Base-by-base conservation (phyloP, 30 jellyfish, hydroid and myxozoan genomes). In the Cassiopea xamachana region DNA sequence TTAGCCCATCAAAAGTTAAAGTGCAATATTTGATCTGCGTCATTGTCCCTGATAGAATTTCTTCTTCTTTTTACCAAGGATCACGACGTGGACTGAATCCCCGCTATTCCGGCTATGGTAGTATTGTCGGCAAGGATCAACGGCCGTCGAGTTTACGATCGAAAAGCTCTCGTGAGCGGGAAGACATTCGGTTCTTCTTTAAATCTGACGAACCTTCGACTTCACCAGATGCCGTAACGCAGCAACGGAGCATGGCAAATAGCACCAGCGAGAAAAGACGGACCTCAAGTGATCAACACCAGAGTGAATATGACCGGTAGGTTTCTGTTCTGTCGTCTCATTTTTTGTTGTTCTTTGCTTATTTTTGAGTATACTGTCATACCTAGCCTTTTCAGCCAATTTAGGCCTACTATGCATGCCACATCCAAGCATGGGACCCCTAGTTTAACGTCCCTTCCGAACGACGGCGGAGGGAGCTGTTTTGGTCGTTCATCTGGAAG, bases 91-190 rank as follows among this genome's bases (percentile, higher is more conserved):
- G 74, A 46, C 90, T 46, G 51, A n/a, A 46, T 1, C 48, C 82
- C 13, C 90, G 90, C 49, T 82, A 82, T 69, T 82, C 90, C 46
- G 90, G 90, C 61, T 68, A 82, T 67, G 87, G 87, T 47, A 79
- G 55, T 55, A 16, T 60, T 15, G 10, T 60, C 58, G 51, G 55
- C 39, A 75, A 86, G 9, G 93, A 75, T 14, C 80, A 60, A 60
- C 64, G 93, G 60, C 93, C 93, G 1, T 55, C 93, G 39, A 86
- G 93, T 69, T 46, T 86, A 82, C 93, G 93, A 14, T 61, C 85
- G 67, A 86, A 86, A 48, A 59, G 73, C 60, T 79, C 87, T 46
- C 67, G 93, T 8, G 93, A 86, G 13, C 74, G 93, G 55, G 93
- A 74, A 58, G 93, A 86, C 76, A 86, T 86, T 49, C 86, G 93